These are phyloP conservation scores for cat (Felis catus) DNA, from an alignment of 2,113 vertebrate genomes.

Conservation along the genomic window DNA sequence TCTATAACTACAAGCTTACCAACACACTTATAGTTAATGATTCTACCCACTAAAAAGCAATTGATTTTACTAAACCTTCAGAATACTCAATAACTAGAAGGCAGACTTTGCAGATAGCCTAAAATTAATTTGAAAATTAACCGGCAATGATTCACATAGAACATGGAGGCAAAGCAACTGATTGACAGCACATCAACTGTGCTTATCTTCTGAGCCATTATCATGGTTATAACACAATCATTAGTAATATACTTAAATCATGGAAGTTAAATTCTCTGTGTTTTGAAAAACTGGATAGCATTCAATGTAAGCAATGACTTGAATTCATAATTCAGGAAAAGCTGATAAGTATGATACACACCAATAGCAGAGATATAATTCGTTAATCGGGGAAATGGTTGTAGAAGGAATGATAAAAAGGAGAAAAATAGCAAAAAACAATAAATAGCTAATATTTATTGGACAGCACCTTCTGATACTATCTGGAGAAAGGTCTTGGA, in stretches of 20 bases:
- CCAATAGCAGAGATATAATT: slow-evolving; percentile 11
- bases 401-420: background rate
- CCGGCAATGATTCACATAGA: background rate
- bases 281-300: slow-evolving; percentile 17
- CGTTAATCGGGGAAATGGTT: background rate
- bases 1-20: slow-evolving; percentile 39
- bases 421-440: background rate
- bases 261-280: background rate
- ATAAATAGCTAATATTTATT: slow-evolving; percentile 25
- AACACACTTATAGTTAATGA: slow-evolving; percentile 41
- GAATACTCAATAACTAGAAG: slow-evolving; percentile 1
- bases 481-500: background rate
- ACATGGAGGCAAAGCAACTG: background rate
- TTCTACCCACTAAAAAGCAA: slow-evolving; percentile 40
- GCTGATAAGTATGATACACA: background rate
- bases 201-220: background rate
- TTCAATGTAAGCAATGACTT: slow-evolving; percentile 15
- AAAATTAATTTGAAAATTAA: slow-evolving; percentile 38
- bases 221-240: background rate
- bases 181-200: background rate
- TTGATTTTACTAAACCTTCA: slow-evolving; percentile 26
- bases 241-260: slow-evolving; percentile 39
- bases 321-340: slow-evolving; percentile 40
- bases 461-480: background rate
- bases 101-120: background rate